Conservation (phyloP, 2,888 invertebrate species). For the Apocheima hispidaria region DNA sequence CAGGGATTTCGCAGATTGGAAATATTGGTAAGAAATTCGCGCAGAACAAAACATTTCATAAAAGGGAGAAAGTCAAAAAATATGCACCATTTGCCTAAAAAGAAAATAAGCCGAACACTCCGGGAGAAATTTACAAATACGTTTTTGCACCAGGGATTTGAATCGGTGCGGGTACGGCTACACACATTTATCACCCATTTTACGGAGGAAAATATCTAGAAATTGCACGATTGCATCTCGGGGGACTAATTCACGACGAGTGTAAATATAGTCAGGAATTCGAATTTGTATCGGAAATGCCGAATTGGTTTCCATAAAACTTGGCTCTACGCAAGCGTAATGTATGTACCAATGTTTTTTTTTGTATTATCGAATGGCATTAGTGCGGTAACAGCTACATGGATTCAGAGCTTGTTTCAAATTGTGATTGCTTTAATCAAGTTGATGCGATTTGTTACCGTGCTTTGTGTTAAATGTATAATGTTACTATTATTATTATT, state of each 20-base stretch:
- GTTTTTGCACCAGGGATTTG: constrained; percentile 42
- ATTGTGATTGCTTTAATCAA: constrained; percentile 20
- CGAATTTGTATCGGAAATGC: constrained; percentile 18
- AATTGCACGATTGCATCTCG: constrained; percentile 43
- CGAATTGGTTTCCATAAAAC: constrained; percentile 13
- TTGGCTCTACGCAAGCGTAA: constrained; percentile 4
- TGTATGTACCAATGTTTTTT: constrained; percentile 4
- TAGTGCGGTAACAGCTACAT: constrained; percentile 10
- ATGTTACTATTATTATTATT: too few species aligned
- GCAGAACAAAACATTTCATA: constrained; percentile 41
- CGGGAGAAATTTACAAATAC: constrained; percentile 45
- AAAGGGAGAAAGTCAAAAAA: constrained; percentile 38
- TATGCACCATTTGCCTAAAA: constrained; percentile 45
- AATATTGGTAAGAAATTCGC: constrained; percentile 39
- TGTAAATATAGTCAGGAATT: constrained; percentile 32
- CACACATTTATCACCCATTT: constrained; percentile 45
- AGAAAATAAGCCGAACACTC: constrained; percentile 41
- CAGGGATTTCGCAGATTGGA: constrained; percentile 37
- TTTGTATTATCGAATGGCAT: constrained; percentile 7
- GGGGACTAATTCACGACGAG: constrained; percentile 41
- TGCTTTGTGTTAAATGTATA: neutral
- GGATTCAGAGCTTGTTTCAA: constrained; percentile 3
- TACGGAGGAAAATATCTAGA: constrained; percentile 41
- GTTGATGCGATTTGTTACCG: neutral
- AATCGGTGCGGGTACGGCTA: constrained; percentile 38